Base-by-base conservation (phyloP, 2,113 vertebrate genomes). In the Oncorhynchus nerka region DNA sequence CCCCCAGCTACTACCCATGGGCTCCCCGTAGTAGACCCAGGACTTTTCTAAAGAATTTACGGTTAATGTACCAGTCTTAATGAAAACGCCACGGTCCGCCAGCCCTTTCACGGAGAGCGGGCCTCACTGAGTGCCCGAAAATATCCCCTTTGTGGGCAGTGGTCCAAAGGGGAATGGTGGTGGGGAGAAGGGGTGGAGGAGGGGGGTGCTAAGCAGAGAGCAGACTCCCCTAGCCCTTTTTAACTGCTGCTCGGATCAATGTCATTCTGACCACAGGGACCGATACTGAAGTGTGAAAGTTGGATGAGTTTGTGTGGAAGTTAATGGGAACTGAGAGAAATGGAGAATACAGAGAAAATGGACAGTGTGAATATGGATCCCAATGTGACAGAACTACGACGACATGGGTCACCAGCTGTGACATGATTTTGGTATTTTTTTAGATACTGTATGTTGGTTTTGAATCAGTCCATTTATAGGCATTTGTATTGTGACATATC, bases 31-130 rank as follows among this genome's bases (percentile, higher is more conserved):
- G 88, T 83, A 85, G 83, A 79, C 77, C 75, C 57, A 66, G 67
- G 75, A 51, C 75, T 76, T 85, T 85, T 86, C 83, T 75, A 82
- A 76, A 75, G 87, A 88, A 89, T 90, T 91, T 92, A 90, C 84
- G 89, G 92, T 92, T 93, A 94, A 94, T 94, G 92, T 92, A 87
- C 84, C 90, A 51, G 81, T 83, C 83, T 91, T 93, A 93, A 93
- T 92, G 90, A 92, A 84, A 88, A 89, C 19, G 84, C 84, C 61
- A 78, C 78, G 87, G 84, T 89, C 86, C 75, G 79, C 73, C 84
- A 79, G 76, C 68, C 83, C 34, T 55, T 55, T 55, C 49, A 55
- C 49, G 49, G 57, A 62, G 59, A 19, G 32, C 65, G 55, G 22
- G 34, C 20, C 55, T 75, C 68, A 13, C 68, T 79, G 79, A 84